phyloP scores from a whole-genome alignment of 2,888 invertebrate genomes.

The Hydrotaea diabolus region DNA sequence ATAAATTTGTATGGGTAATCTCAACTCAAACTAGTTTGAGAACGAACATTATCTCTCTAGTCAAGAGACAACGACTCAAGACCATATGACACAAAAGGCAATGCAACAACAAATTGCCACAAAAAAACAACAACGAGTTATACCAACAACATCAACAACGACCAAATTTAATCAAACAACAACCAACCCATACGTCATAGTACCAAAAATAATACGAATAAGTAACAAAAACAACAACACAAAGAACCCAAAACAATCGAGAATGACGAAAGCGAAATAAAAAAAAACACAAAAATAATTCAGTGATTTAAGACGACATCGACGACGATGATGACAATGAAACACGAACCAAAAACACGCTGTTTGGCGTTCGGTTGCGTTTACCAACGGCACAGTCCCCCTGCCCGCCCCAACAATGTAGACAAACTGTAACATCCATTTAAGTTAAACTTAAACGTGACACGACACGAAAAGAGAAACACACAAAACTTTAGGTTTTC shows the following conservation, averaged over 20 bases:
- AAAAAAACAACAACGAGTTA: no score
- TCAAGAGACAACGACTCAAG: slow-evolving; percentile 27
- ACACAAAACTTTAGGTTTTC: neutral
- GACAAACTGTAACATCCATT: neutral
- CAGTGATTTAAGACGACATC: slow-evolving; percentile 44
- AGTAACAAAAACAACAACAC: slow-evolving; percentile 48
- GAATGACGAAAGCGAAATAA: slow-evolving; percentile 68
- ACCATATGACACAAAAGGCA: slow-evolving; percentile 1
- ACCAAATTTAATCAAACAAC: neutral
- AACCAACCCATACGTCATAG: slow-evolving; percentile 16
- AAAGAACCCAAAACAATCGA: slow-evolving; percentile 27
- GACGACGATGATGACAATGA: slow-evolving; percentile 47
- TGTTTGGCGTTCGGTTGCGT: slow-evolving; percentile 50
- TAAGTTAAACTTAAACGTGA: slow-evolving; percentile 38
- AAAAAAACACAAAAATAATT: slow-evolving; percentile 71
- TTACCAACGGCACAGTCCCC: neutral
- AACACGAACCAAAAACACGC: slow-evolving; percentile 47
- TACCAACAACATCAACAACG: slow-evolving; percentile 35
- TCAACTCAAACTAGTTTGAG: slow-evolving; percentile 56
- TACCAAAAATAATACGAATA: slow-evolving; percentile 54
- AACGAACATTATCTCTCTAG: slow-evolving; percentile 42
- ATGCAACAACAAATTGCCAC: slow-evolving; percentile 47
- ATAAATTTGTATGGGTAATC: neutral
- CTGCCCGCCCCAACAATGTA: neutral
- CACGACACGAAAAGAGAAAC: slow-evolving; percentile 2